phyloP scores from a whole-genome alignment of 2,888 invertebrate species.

The Sinopyrophorus schimmeli region DNA sequence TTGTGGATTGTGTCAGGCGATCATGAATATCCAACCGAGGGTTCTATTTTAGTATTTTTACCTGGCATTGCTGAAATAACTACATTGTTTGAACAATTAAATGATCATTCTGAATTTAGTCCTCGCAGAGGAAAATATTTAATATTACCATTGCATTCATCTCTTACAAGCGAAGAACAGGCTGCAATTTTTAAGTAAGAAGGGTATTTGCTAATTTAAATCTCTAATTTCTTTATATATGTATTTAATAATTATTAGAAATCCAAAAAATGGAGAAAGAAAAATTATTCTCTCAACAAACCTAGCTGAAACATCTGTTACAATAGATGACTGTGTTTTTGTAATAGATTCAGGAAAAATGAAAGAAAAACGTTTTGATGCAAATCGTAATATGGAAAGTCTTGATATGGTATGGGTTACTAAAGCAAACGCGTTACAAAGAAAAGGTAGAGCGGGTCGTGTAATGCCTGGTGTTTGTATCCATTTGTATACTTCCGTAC shows the following conservation, averaged over 20 bases:
- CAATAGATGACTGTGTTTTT: constrained; percentile 94
- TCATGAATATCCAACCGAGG: constrained; percentile 68
- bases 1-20: constrained; percentile 71
- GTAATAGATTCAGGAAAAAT: constrained; percentile 92
- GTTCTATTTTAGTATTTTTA: constrained; percentile 79
- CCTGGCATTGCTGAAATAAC: constrained; percentile 82
- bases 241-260: constrained; percentile 56
- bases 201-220: constrained; percentile 15
- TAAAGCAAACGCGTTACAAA: constrained; percentile 84
- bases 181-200: constrained; percentile 66
- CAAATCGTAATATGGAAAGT: constrained; percentile 85
- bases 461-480: constrained; percentile 87
- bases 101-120: constrained; percentile 66
- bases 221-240: too few relatives aligned
- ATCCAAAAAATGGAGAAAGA: constrained; percentile 69
- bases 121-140: constrained; percentile 67
- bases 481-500: constrained; percentile 80
- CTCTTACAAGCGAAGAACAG: constrained; percentile 84
- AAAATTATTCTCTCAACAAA: constrained; percentile 92
- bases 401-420: constrained; percentile 90
- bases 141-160: constrained; percentile 84
- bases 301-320: constrained; percentile 94
- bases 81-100: constrained; percentile 68
- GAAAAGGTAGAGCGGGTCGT: constrained; percentile 88
- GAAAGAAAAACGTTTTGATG: constrained; percentile 84